Conservation (phyloP, 2,888 invertebrate species). For the Tuberolachnus salignus region DNA sequence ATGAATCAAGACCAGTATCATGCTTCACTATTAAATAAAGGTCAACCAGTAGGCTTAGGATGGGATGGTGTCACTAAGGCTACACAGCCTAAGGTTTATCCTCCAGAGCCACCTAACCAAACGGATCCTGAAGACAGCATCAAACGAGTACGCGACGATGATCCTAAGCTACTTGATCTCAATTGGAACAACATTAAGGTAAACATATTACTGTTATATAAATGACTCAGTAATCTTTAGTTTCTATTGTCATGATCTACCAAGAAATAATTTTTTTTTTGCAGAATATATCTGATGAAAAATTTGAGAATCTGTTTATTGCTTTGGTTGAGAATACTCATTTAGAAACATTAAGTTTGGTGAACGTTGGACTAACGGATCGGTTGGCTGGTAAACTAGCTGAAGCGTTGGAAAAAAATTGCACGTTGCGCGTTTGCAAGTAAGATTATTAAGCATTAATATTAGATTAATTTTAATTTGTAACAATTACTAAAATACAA, state of each 20-base stretch:
- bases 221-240: no score
- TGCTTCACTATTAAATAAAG: slow-evolving; percentile 91
- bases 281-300: slow-evolving; percentile 95
- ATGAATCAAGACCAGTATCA: slow-evolving; percentile 99
- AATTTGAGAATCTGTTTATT: slow-evolving; percentile 86
- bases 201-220: slow-evolving; percentile 55
- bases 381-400: slow-evolving; percentile 81
- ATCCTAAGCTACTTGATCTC: slow-evolving; percentile 83
- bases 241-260: no score
- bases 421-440: slow-evolving; percentile 81
- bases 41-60: slow-evolving; percentile 85
- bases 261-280: slow-evolving; percentile 59
- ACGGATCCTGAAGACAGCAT: slow-evolving; percentile 95
- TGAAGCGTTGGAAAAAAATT: slow-evolving; percentile 81
- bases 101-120: slow-evolving; percentile 94
- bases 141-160: slow-evolving; percentile 86
- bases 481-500: neutral
- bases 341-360: slow-evolving; percentile 87
- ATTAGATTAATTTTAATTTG: slow-evolving; percentile 20
- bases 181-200: slow-evolving; percentile 99
- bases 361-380: slow-evolving; percentile 93
- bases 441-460: slow-evolving; percentile 60
- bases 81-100: slow-evolving; percentile 86
- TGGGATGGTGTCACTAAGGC: slow-evolving; percentile 96
- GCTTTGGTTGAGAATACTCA: slow-evolving; percentile 88